Base-by-base conservation (phyloP, 2,113 vertebrate species). In the Serilophus lunatus region DNA sequence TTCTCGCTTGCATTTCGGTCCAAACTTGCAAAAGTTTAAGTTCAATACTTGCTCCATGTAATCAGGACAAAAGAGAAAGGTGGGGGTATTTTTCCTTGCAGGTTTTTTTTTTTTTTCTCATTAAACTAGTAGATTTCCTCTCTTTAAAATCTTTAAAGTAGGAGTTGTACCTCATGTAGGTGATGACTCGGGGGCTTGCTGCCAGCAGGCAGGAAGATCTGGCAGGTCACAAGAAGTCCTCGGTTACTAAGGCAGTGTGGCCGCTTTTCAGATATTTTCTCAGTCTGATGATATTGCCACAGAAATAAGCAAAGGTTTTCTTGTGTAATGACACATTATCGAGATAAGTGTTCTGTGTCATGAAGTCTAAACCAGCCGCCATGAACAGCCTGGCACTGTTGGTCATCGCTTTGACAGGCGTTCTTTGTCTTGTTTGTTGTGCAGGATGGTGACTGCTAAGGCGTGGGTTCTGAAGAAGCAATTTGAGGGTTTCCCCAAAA, bases 401-500 rank as follows among this genome's bases (percentile, higher is more conserved):
- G 10, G 24, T 2, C 17, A 22, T 68, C 0, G 1, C 17, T 89
- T 56, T 83, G 40, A 63, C 15, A 22, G 13, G 25, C 3, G 0
- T 13, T 35, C 13, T 72, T 88, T 80, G 6, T 15, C 35, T 3
- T 86, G 6, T 93, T 88, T 81, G 9, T 63, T 86, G 5, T 5
- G 5, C 76, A 98, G 35, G 94, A 98, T 98, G 98, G 97, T 98
- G 68, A 87, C 28, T 86, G 98, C 98, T 29, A 98, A 98, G 95
- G 95, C 6, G 0, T 99, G 99, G 99, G 90, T 86, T 57, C 97
- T 99, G 86, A 97, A 96, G 95, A 98, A 98, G 60, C 98, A 99
- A 77, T 99, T 99, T 95, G 97, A 98, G 6, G 98, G 98, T 72
- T 95, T 95, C 68, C 98, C 99, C 44, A 98, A 98, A 93, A 56